Conservation (phyloP, 2,113 vertebrate genomes). For the Anseranas semipalmata region DNA sequence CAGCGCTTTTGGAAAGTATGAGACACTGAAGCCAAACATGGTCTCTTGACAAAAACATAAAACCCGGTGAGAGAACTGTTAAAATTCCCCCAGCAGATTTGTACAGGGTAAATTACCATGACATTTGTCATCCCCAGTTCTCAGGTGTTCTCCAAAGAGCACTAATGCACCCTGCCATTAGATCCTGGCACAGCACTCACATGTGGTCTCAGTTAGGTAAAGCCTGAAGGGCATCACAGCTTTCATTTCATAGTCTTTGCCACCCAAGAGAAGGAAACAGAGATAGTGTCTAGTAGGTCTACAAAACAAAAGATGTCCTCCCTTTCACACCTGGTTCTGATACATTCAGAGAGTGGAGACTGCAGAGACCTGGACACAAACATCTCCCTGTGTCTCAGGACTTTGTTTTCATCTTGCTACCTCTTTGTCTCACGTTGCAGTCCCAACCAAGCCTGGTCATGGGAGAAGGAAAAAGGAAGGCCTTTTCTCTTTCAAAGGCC, state of each 20-base stretch:
- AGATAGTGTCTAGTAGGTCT: not conserved
- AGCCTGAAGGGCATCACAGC: not conserved
- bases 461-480: not conserved
- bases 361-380: not conserved
- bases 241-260: not conserved
- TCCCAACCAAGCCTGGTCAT: not conserved
- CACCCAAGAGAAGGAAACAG: not conserved
- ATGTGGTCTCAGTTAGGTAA: rapidly evolving
- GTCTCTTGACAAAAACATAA: not conserved
- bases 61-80: not conserved
- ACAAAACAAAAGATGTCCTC: not conserved
- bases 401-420: not conserved
- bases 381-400: not conserved
- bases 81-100: not conserved
- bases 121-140: not conserved
- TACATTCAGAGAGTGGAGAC: not conserved
- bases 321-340: not conserved
- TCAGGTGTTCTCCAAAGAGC: not conserved
- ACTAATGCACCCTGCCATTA: not conserved
- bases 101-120: not conserved
- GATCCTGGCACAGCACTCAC: not conserved
- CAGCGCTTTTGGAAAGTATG: not conserved
- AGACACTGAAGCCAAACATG: not conserved
- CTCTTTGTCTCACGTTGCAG: not conserved
- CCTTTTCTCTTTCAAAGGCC: not conserved